Evolutionary conservation across 1,140 invertebrate species (phyloP).

Genomic region (Aphelenchoides besseyi): DNA sequence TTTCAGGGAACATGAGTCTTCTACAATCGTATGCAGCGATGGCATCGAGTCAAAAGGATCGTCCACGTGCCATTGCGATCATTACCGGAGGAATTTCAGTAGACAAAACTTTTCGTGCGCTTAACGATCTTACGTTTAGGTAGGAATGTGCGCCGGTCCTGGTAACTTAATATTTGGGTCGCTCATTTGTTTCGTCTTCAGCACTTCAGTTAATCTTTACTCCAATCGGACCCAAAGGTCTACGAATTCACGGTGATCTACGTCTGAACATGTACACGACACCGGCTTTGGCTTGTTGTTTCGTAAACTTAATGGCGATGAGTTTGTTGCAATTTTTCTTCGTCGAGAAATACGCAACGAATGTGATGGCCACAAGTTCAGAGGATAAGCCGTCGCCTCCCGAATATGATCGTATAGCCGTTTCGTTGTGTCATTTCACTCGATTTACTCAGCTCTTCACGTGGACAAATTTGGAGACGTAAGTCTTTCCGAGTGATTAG

Average conservation of each 20-base stretch:
- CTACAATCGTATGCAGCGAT: slow-evolving; percentile 12
- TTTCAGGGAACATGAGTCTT: slow-evolving; percentile 13
- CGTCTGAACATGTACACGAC: slow-evolving; percentile 20
- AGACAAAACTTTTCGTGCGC: too few species aligned
- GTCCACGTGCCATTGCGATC: background rate
- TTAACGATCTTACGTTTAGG: too few species aligned
- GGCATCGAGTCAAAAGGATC: background rate
- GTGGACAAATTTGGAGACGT: slow-evolving; percentile 18
- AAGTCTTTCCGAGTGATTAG: background rate
- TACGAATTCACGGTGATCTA: background rate
- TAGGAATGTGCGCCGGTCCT: background rate
- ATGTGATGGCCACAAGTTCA: background rate
- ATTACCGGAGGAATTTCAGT: slow-evolving; percentile 14
- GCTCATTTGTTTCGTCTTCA: background rate
- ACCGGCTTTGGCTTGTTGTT: slow-evolving; percentile 5
- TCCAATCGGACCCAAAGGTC: background rate
- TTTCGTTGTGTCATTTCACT: slow-evolving; percentile 14
- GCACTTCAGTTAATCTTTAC: background rate
- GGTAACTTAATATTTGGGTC: background rate
- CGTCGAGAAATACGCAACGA: slow-evolving; percentile 9
- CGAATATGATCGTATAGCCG: slow-evolving; percentile 16
- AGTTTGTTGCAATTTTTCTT: background rate
- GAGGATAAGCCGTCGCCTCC: background rate
- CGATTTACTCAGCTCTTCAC: slow-evolving; percentile 23
- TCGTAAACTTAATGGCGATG: background rate